Evolutionary conservation across 2,113 vertebrate genomes (phyloP).

Genomic region (Brachirus orientalis): DNA sequence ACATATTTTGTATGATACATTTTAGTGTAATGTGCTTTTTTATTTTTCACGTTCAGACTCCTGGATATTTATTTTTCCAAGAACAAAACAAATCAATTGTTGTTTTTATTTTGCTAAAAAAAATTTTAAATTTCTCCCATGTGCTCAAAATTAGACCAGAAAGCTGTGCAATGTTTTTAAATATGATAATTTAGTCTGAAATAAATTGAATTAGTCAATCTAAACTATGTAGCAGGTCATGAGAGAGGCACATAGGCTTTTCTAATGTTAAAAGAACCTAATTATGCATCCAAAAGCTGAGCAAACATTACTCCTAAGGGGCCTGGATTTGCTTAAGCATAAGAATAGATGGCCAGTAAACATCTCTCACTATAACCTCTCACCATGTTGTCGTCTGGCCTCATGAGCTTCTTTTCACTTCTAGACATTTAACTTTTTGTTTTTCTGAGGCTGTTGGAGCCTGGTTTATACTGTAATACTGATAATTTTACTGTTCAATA

Average conservation of each 20-base stretch:
- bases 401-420: constrained; percentile 43
- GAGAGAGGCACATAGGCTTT: constrained; percentile 35
- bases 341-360: constrained; percentile 64
- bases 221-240: constrained; percentile 38
- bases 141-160: neutral
- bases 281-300: constrained; percentile 72
- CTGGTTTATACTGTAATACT: constrained; percentile 8
- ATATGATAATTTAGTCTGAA: neutral
- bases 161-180: neutral
- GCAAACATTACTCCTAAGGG: constrained; percentile 63
- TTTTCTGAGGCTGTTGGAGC: constrained; percentile 25
- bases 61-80: neutral
- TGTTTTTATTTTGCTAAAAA: no score
- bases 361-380: constrained; percentile 46
- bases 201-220: constrained; percentile 4
- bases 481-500: neutral
- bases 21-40: constrained; percentile 26
- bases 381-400: constrained; percentile 43
- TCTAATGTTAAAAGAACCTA: constrained; percentile 65
- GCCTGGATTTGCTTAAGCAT: constrained; percentile 62
- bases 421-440: constrained; percentile 49
- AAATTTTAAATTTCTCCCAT: neutral
- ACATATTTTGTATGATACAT: constrained; percentile 52
- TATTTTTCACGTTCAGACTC: neutral
- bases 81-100: no score